Evolutionary conservation across 2,113 vertebrate genomes (phyloP).

Genomic region (Eonycteris spelaea): DNA sequence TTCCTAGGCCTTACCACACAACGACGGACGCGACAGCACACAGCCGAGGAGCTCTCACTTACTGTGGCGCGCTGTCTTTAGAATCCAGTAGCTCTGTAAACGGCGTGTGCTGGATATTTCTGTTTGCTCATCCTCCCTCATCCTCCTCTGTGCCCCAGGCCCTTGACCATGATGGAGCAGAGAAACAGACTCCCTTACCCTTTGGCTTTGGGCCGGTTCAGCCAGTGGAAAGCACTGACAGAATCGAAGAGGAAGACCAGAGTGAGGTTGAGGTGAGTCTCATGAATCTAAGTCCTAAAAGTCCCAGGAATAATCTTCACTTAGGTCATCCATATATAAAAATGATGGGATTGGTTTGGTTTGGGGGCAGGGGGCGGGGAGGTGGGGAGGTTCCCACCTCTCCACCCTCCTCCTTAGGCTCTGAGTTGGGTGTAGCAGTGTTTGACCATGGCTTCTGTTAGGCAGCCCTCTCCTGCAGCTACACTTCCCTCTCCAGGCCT

Average conservation of each 20-base stretch:
- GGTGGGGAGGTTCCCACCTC: background rate
- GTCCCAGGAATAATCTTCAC: background rate
- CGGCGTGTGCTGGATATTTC: background rate
- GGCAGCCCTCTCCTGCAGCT: background rate
- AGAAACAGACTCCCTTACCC: background rate
- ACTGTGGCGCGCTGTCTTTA: background rate
- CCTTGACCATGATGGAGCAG: background rate
- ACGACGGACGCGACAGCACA: rapidly evolving
- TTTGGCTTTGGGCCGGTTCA: background rate
- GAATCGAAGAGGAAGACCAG: background rate
- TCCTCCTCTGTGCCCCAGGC: background rate
- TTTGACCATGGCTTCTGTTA: background rate
- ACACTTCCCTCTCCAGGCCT: background rate
- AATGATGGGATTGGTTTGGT: background rate
- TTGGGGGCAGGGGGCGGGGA: no score
- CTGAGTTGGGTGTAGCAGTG: background rate
- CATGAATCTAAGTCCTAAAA: background rate
- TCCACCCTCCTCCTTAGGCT: background rate
- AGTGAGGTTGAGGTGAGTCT: background rate
- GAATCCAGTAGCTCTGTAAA: background rate
- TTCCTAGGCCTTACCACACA: background rate
- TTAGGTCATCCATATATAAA: background rate
- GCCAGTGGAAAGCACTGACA: background rate
- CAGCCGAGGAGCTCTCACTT: background rate
- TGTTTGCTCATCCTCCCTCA: background rate